These are phyloP conservation scores for Australoheros scitulus DNA, from an alignment of 2,113 vertebrate genomes.

Conservation along the genomic window DNA sequence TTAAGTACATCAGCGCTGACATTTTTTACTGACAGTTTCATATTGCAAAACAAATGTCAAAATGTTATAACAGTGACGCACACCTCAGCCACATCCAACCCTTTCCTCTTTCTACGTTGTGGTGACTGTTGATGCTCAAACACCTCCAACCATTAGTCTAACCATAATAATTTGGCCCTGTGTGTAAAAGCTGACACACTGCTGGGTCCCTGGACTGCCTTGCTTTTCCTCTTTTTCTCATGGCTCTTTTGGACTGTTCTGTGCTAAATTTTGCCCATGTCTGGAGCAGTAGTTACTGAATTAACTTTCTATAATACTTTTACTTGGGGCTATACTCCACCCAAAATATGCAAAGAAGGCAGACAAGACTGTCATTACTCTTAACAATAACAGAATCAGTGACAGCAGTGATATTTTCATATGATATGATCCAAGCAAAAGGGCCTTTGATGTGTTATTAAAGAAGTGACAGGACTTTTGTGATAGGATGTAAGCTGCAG, in stretches of 20 bases:
- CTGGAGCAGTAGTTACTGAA: constrained; percentile 8
- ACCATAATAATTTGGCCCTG: not conserved
- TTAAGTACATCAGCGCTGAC: not conserved
- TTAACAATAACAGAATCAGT: constrained; percentile 32
- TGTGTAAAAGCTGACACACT: not conserved
- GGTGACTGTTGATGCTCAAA: too few species aligned
- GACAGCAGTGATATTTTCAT: constrained; percentile 52
- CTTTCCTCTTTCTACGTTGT: not conserved
- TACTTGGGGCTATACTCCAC: constrained; percentile 29
- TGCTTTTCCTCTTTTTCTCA: not conserved
- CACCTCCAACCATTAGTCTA: not conserved
- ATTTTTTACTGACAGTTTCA: not conserved
- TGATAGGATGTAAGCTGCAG: constrained; percentile 7
- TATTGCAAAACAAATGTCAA: not conserved
- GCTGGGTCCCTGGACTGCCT: not conserved
- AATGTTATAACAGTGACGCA: not conserved
- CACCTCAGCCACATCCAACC: not conserved
- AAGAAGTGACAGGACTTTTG: constrained; percentile 10
- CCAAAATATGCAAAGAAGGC: constrained; percentile 38
- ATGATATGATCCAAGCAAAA: constrained; percentile 43
- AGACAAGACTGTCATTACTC: constrained; percentile 3
- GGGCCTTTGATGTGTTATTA: constrained; percentile 40
- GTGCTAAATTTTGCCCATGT: not conserved
- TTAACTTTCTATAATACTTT: constrained; percentile 13
- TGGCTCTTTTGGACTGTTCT: not conserved